phyloP scores from a whole-genome alignment of 2,888 invertebrate genomes.

The Euphydryas editha region DNA sequence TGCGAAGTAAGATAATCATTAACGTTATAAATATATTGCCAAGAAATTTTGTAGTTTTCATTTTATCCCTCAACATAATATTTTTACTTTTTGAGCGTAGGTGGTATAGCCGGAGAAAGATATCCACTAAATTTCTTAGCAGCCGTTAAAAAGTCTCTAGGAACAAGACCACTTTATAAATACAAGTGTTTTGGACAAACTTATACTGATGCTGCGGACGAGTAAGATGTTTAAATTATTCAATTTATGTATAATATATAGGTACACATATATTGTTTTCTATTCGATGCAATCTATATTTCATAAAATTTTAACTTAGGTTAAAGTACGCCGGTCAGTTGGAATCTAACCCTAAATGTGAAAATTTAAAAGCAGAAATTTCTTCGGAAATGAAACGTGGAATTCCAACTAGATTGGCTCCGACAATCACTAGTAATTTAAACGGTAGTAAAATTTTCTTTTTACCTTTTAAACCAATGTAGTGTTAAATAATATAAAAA shows the following conservation, averaged over 20 bases:
- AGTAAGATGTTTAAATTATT: conserved; percentile 49
- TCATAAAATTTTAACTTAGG: conserved; percentile 41
- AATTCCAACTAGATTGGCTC: conserved; percentile 54
- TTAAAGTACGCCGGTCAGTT: conserved; percentile 56
- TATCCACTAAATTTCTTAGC: conserved; percentile 59
- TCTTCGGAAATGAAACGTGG: conserved; percentile 55
- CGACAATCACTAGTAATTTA: conserved; percentile 50
- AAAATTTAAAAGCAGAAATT: conserved; percentile 53
- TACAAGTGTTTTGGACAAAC: conserved; percentile 59
- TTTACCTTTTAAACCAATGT: too few relatives aligned
- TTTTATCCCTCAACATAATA: background rate
- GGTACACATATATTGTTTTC: background rate
- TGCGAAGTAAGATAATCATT: conserved; percentile 59
- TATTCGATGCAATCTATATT: background rate
- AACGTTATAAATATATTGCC: background rate
- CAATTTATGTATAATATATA: too few relatives aligned
- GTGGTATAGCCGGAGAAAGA: conserved; percentile 62
- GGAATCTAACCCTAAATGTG: conserved; percentile 49
- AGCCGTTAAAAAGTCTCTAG: conserved; percentile 57
- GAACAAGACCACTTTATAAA: conserved; percentile 56
- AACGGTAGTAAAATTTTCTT: conserved; percentile 45
- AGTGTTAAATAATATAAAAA: background rate
- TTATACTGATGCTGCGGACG: conserved; percentile 60
- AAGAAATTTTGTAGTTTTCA: too few relatives aligned
- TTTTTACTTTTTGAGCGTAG: conserved; percentile 43